Percentiles rank a stretch among this genome's conserved stretches.
These are phyloP conservation scores for Athene cunicularia DNA, from an alignment of 2,113 vertebrate species.

Conservation along the genomic window DNA sequence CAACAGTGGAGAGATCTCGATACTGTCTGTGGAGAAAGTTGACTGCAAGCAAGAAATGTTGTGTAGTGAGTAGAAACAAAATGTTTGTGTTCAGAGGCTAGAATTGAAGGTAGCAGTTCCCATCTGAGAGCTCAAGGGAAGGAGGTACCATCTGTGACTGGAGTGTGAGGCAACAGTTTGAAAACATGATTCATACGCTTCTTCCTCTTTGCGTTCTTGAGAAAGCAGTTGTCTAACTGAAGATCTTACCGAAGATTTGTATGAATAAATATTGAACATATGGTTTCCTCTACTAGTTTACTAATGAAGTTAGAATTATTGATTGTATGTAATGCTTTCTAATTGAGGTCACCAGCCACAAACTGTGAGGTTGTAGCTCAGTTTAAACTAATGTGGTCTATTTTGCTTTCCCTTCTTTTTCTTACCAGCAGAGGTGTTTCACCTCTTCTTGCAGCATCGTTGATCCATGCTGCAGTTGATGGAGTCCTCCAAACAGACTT, in stretches of 20 bases:
- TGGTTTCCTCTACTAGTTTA: conserved; percentile 13
- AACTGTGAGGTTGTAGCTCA: background rate
- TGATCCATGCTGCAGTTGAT: conserved; percentile 78
- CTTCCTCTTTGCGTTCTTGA: background rate
- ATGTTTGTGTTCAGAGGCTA: background rate
- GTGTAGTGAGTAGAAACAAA: background rate
- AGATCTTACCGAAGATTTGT: background rate
- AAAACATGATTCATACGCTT: conserved; percentile 21
- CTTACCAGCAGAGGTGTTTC: conserved; percentile 74
- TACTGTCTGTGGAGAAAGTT: background rate
- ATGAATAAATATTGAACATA: conserved; percentile 37
- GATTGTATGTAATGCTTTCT: background rate
- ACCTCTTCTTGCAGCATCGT: conserved; percentile 65
- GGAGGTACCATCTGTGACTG: background rate
- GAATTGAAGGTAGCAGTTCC: background rate
- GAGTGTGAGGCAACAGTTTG: conserved; percentile 33
- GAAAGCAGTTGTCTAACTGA: conserved; percentile 18
- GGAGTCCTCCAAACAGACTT: conserved; percentile 80
- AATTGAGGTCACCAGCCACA: background rate
- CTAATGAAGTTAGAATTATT: background rate
- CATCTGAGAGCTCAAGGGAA: background rate
- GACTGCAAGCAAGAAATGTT: background rate
- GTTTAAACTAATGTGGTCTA: background rate
- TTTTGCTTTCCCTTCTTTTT: conserved; percentile 21
- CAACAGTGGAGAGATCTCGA: background rate